Evolutionary conservation across 2,888 invertebrate species (phyloP), one percentile per base, ranked within the genome.

Genomic region (Nephrotoma appendiculata): DNA sequence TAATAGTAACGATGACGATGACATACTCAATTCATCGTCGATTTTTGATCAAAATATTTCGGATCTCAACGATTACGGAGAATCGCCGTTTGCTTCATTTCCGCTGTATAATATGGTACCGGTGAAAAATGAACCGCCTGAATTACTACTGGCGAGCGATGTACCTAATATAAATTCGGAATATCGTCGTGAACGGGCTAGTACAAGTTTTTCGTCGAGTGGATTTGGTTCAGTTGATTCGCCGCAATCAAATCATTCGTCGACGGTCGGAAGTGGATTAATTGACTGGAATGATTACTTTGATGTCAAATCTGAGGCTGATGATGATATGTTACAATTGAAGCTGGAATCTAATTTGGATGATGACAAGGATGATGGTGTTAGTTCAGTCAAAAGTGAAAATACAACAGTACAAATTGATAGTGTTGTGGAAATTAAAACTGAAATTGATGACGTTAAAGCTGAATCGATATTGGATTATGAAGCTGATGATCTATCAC

Each of bases 41-140:
- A 93, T 94, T 0, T 92, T 92, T 89, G 92, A 93, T 85, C 94
- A 94, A 88, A 94, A 94, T 88, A 89, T 94, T 88, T 93, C 94
- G 0, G 94, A 94, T 90, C 89, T 94, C 11, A 92, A 92, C 87
- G 94, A 94, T 88, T 94, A 93, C 88, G 92, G 91, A 3, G 92
- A 93, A 83, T 88, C 91, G 41, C 88, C 90, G 86, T 88, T 90
- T 0, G 88, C 89, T 0, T 87, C 88, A 87, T 89, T 89, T 86
- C 90, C 89, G 2, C 91, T 91, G 87, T 90, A 89, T 19, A 89
- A 90, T 87, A 85, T 85, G 19, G 88, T 91, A 85, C 91, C 91
- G 6, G 88, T 92, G 88, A 89, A 92, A 91, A 89, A 90, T 92
- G 88, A 93, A 91, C 88, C 92, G 88, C 88, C 88, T 91, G 87